A percentile compares a stretch with the other conserved stretches of the same genome.
These are phyloP conservation scores for Odobenus rosmarus DNA, from an alignment of 2,113 vertebrate genomes.

Conservation along the genomic window DNA sequence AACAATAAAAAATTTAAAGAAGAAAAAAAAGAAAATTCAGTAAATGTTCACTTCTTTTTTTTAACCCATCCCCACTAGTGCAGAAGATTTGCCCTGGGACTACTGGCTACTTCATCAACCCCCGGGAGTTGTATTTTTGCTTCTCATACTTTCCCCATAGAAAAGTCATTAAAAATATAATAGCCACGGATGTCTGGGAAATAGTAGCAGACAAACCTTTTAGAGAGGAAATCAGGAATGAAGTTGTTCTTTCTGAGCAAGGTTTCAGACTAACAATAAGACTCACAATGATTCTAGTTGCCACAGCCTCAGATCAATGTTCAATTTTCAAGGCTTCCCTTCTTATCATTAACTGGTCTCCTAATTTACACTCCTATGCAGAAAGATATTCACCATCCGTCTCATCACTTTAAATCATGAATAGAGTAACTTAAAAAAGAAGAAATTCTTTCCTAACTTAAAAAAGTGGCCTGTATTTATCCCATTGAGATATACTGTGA, in stretches of 20 bases:
- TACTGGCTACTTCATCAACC: neutral
- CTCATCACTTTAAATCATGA: neutral
- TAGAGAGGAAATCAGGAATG: neutral
- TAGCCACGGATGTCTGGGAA: neutral
- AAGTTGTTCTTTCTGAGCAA: neutral
- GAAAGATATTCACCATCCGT: neutral
- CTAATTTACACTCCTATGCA: neutral
- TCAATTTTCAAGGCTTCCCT: neutral
- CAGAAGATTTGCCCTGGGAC: neutral
- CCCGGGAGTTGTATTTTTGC: neutral
- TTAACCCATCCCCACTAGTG: neutral
- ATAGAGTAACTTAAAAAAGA: neutral
- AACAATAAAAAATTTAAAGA: too few species aligned
- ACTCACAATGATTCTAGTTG: neutral
- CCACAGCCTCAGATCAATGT: neutral
- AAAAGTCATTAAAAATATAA: slow-evolving; percentile 23
- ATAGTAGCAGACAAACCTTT: neutral
- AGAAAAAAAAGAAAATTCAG: neutral
- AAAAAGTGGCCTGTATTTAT: neutral
- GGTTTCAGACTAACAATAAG: neutral
- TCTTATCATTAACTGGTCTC: neutral
- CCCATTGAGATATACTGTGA: neutral
- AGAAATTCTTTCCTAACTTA: neutral
- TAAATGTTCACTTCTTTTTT: neutral
- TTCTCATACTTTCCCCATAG: neutral